Conservation (phyloP, 2,888 invertebrate species). For the Carpatolechia fugitivella region DNA sequence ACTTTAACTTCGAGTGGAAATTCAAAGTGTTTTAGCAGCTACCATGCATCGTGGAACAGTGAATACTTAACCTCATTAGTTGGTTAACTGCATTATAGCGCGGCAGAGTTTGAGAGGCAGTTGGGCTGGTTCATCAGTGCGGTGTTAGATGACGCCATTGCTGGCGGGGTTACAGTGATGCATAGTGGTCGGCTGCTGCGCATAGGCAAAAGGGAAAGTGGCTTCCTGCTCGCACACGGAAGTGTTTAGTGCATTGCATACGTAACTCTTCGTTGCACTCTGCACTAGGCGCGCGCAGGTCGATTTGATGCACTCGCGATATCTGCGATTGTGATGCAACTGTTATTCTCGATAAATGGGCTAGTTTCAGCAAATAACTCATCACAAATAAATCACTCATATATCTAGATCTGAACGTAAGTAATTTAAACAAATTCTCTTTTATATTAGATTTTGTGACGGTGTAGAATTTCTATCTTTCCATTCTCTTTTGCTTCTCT, state of each 20-base stretch:
- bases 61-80: slow-evolving; percentile 71
- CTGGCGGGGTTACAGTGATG: slow-evolving; percentile 59
- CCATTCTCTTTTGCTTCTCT: too few species aligned
- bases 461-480: not conserved
- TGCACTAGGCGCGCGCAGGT: slow-evolving; percentile 36
- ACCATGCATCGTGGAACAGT: slow-evolving; percentile 60
- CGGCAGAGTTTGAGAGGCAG: slow-evolving; percentile 38
- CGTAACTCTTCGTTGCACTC: slow-evolving; percentile 61
- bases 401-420: too few species aligned
- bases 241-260: slow-evolving; percentile 61
- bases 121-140: slow-evolving; percentile 23
- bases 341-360: not conserved
- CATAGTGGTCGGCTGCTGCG: slow-evolving; percentile 70
- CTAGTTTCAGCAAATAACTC: not conserved
- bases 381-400: too few species aligned
- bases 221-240: slow-evolving; percentile 77
- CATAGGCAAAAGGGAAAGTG: slow-evolving; percentile 76
- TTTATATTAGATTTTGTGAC: too few species aligned
- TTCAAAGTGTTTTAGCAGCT: slow-evolving; percentile 59
- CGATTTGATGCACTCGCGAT: not conserved
- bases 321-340: not conserved
- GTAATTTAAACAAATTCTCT: too few species aligned
- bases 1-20: slow-evolving; percentile 41
- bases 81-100: slow-evolving; percentile 67
- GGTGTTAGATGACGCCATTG: slow-evolving; percentile 29